These are phyloP conservation scores for Notolepis coatsorum DNA, from an alignment of 2,797 vertebrate genomes.

Conservation along the genomic window DNA sequence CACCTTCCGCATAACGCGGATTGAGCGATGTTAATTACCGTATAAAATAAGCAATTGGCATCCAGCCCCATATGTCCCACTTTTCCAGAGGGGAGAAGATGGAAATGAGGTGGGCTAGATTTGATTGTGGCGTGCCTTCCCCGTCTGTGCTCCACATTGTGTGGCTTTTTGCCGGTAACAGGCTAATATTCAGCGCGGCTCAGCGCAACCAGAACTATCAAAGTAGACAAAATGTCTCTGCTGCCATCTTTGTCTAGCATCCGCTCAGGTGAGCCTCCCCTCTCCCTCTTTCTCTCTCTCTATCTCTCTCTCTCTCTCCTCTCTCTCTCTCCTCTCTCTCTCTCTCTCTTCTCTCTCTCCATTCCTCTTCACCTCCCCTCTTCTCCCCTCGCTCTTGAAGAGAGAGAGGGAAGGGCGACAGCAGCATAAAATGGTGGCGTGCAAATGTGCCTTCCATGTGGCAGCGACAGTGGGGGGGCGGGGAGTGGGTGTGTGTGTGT, in stretches of 20 bases:
- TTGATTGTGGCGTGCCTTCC: constrained; percentile 69
- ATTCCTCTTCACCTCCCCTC: constrained; percentile 64
- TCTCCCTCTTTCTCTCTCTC: constrained; percentile 29
- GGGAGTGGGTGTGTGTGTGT: no score
- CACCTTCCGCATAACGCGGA: constrained; percentile 66
- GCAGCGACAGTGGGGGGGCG: constrained; percentile 63
- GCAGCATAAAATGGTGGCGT: constrained; percentile 76
- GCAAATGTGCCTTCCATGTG: constrained; percentile 80
- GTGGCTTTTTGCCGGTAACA: constrained; percentile 68
- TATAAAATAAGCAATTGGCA: constrained; percentile 84
- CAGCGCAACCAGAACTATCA: constrained; percentile 81
- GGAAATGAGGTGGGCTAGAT: constrained; percentile 74
- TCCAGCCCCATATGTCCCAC: constrained; percentile 75
- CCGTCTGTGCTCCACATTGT: constrained; percentile 68
- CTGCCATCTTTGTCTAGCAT: constrained; percentile 82
- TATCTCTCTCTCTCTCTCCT: constrained; percentile 51
- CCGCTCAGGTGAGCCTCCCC: constrained; percentile 72
- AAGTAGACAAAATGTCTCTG: constrained; percentile 83
- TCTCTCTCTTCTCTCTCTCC: constrained; percentile 43
- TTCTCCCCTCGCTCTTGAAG: constrained; percentile 46
- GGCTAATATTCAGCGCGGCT: constrained; percentile 78
- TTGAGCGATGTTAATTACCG: constrained; percentile 79
- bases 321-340: constrained; percentile 52
- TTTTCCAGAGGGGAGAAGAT: constrained; percentile 67
- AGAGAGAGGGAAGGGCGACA: constrained; percentile 63